Base-by-base conservation (phyloP, 2,888 invertebrate species). In the Callyntrura guangdongensis region DNA sequence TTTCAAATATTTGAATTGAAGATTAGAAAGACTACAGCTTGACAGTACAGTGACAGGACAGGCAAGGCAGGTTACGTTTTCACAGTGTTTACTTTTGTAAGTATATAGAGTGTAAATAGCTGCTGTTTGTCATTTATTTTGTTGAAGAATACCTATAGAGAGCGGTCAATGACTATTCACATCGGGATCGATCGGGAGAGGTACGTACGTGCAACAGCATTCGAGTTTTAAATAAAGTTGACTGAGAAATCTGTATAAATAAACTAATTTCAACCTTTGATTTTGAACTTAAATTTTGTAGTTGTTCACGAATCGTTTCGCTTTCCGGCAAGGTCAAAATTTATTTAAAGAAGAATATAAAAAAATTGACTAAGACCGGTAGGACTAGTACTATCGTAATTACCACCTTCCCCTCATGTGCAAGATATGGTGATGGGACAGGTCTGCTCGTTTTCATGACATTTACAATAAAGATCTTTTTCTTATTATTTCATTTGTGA, bases 381-480 rank as follows among this genome's bases (percentile, higher is more conserved):
- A 59, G 6, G 5, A 25, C 6, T 25, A 4, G 22, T 8, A 20
- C 64, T 64, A 25, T 25, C 72, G 27, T 72, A 36, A 72, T 72
- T 17, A 72, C 53, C 77, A 79, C 20, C 56, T 79, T 20, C 72
- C n/a, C 5, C 47, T 45, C 14, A n/a, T 72, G 74, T 20, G 67
- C 59, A 87, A 79, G 77, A 67, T 87, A 87, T 87, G 86, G 86
- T 87, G 86, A 87, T 87, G 86, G 86, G 86, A 79, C 86, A 87
- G 86, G 86, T 72, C 72, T 72, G 72, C 17, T 72, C 47, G 72
- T 72, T 85, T 74, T 85, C 49, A 53, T 85, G 64, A 85, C 53
- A 27, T 85, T 85, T 69, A 69, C 22, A 59, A 53, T 56, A 20
- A 17, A 59, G 17, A 27, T 64, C 36, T 2, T 36, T 36, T 4